phyloP scores from a whole-genome alignment of 2,888 invertebrate genomes.

The Aleiodes leptofemur region DNA sequence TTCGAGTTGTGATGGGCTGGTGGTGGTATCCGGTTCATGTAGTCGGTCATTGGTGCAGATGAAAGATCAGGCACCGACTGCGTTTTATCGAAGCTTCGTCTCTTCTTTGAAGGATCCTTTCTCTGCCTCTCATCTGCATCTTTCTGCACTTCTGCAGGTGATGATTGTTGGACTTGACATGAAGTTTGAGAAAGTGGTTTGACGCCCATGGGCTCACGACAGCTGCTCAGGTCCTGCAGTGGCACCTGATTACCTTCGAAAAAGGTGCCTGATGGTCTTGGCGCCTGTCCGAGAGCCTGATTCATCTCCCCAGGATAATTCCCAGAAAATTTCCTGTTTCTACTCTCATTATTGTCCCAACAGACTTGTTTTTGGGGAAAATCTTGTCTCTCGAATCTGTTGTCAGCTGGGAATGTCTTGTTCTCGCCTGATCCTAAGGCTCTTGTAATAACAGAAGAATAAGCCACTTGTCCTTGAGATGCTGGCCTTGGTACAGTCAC shows the following conservation, averaged over 20 bases:
- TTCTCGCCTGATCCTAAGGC: slow-evolving; percentile 81
- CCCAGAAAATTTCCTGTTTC: slow-evolving; percentile 52
- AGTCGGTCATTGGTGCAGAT: slow-evolving; percentile 77
- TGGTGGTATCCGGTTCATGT: slow-evolving; percentile 81
- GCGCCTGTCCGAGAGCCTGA: neutral
- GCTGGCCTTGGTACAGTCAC: slow-evolving; percentile 82
- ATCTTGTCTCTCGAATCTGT: slow-evolving; percentile 70
- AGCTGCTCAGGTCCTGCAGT: slow-evolving; percentile 84
- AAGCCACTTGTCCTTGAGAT: slow-evolving; percentile 82
- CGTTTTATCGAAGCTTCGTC: slow-evolving; percentile 81
- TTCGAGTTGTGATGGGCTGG: slow-evolving; percentile 83
- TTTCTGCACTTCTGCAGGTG: slow-evolving; percentile 67
- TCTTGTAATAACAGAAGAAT: slow-evolving; percentile 89
- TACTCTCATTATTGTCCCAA: slow-evolving; percentile 70
- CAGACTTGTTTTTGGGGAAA: slow-evolving; percentile 72
- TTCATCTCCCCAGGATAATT: slow-evolving; percentile 1
- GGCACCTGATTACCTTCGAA: slow-evolving; percentile 81
- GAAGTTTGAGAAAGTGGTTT: slow-evolving; percentile 82
- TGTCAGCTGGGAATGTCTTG: slow-evolving; percentile 67
- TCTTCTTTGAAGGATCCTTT: slow-evolving; percentile 74
- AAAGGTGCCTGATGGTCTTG: slow-evolving; percentile 69
- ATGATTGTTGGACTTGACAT: slow-evolving; percentile 78
- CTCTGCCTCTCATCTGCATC: slow-evolving; percentile 71
- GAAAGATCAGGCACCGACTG: slow-evolving; percentile 76
- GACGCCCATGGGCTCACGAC: slow-evolving; percentile 86